Evolutionary conservation across 2,888 invertebrate species (phyloP).

Genomic region (Rotaria socialis): DNA sequence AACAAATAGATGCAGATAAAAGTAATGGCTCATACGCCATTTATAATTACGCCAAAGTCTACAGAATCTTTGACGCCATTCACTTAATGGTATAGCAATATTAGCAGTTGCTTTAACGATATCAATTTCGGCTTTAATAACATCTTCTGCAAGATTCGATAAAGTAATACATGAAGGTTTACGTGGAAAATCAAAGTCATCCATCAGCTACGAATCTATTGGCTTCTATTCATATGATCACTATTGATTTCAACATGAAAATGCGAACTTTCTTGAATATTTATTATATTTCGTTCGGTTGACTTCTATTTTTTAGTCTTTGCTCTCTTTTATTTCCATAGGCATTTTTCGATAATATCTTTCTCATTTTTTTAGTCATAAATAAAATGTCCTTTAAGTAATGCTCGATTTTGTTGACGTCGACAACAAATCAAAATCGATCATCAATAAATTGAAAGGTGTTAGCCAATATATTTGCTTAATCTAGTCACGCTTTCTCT

Average conservation of each 20-base stretch:
- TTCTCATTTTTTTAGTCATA: not conserved
- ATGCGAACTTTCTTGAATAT: not conserved
- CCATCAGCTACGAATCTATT: not conserved
- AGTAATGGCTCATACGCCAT: conserved; percentile 30
- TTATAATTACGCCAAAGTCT: not conserved
- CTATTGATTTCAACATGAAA: not conserved
- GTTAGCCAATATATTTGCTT: not conserved
- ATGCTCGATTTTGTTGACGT: too few relatives aligned
- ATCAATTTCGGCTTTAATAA: not conserved
- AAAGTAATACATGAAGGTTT: not conserved
- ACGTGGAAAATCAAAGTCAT: not conserved
- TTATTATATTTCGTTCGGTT: not conserved
- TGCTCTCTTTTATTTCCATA: not conserved
- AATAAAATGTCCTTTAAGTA: too few relatives aligned
- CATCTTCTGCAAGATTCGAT: not conserved
- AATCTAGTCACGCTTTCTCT: not conserved
- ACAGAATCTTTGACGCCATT: not conserved
- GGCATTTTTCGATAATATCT: not conserved
- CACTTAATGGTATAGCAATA: not conserved
- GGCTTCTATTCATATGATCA: not conserved
- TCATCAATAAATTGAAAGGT: not conserved
- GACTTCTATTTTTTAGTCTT: not conserved
- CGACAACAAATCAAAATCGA: not conserved
- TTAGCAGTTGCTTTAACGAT: not conserved
- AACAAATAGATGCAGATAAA: not conserved